Percentiles rank a stretch among this genome's conserved stretches.
Conservation (phyloP, 2,113 vertebrate species). For the Phyllopteryx taeniolatus region DNA sequence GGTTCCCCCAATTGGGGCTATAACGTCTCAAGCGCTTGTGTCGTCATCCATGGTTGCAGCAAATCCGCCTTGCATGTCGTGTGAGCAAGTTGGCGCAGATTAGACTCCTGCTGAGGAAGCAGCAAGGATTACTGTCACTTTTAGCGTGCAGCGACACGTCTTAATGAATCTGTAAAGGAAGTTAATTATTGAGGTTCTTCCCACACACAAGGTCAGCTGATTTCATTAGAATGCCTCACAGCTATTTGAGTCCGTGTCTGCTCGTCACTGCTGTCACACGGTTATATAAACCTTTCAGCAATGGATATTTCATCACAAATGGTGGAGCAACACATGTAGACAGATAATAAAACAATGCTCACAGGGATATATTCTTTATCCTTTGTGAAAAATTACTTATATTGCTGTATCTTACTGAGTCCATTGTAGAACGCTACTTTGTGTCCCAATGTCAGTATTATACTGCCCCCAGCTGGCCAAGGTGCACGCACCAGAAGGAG, state of each 20-base stretch:
- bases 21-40: slow-evolving; percentile 14
- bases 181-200: slow-evolving; percentile 54
- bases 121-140: slow-evolving; percentile 61
- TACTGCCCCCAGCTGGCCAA: no score
- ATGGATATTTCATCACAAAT: no score
- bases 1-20: slow-evolving; percentile 24
- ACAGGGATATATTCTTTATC: no score
- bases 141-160: slow-evolving; percentile 40
- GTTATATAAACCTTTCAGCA: no score
- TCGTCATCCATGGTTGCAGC: slow-evolving; percentile 29
- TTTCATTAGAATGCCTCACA: slow-evolving; percentile 26
- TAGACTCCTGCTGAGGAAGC: slow-evolving; percentile 49
- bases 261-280: neutral
- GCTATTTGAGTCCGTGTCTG: neutral
- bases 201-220: slow-evolving; percentile 41
- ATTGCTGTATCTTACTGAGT: no score
- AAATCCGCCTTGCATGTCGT: slow-evolving; percentile 47
- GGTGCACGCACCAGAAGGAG: no score
- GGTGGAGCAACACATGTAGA: no score
- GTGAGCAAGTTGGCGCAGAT: slow-evolving; percentile 54
- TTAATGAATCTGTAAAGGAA: slow-evolving; percentile 31
- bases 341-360: no score
- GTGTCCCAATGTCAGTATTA: no score
- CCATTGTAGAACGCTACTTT: no score
- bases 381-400: no score